Base-by-base conservation (phyloP, 1,140 invertebrate species). In the Drosophila tropicalis region DNA sequence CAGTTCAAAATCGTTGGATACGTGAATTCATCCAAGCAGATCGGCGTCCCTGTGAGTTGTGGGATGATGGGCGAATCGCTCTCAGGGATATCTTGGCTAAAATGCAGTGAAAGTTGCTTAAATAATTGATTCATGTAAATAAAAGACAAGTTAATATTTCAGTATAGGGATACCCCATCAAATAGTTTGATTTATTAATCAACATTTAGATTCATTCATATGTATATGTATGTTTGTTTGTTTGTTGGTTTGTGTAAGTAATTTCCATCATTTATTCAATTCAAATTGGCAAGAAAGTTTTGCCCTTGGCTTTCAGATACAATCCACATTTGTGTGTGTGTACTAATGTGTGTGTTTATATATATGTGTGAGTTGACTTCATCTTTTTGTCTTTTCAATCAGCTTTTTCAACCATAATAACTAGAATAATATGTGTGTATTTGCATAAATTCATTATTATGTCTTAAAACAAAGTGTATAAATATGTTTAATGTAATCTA, bases 371-470 rank as follows among this genome's bases (percentile, higher is more conserved):
- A 19, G 17, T 51, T 22, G 17, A 51, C 19, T 51, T 22, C 44
- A 4, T 22, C 6, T 51, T 51, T 6, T 12, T 51, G 44, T 54
- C 29, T 61, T 68, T 44, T 63, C 60, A 32, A 72, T 77, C 66
- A 65, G 44, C 29, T 29, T 25, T 22, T 54, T 41, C 44, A 61
- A 70, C 40, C 29, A 58, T 58, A 29, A 63, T 64, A 25, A 54
- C 15, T 25, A 62, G 55, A 67, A 71, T 85, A 89, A 86, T 86
- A 86, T 86, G 83, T 86, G 83, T 86, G 83, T 86, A 86, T 83
- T 86, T 86, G 83, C 82, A 75, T 86, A 83, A 86, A 87, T 82
- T 86, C 83, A 86, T 87, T 86, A 87, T 82, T 86, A 87, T 86
- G 83, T 70, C 81, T 78, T 72, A 70, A 86, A 87, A 73, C 79